Evolutionary conservation across 2,888 invertebrate genomes (phyloP).

Genomic region (Conus canariensis): DNA sequence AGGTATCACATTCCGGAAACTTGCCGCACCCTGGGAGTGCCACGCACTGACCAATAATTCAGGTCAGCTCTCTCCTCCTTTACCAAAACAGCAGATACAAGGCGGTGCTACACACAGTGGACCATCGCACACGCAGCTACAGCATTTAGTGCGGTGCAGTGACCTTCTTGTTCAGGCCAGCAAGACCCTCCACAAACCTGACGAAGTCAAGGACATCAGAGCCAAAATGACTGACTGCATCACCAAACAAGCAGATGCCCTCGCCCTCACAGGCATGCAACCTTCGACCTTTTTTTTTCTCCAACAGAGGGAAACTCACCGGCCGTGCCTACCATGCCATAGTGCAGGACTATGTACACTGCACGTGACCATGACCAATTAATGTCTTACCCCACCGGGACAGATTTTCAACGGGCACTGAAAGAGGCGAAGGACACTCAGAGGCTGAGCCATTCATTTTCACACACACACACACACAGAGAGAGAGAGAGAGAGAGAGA

Average conservation of each 20-base stretch:
- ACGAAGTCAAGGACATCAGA: too few relatives aligned
- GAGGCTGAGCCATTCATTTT: too few relatives aligned
- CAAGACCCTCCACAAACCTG: too few relatives aligned
- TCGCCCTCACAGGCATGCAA: background rate
- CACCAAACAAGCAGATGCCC: background rate
- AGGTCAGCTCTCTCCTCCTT: too few relatives aligned
- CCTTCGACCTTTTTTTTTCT: background rate
- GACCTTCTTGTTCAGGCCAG: background rate
- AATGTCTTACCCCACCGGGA: background rate
- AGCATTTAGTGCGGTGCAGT: background rate
- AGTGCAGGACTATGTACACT: background rate
- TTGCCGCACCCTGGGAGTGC: too few relatives aligned
- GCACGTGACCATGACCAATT: background rate
- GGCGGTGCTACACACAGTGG: background rate
- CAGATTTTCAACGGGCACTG: background rate
- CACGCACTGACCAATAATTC: too few relatives aligned
- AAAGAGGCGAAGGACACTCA: too few relatives aligned
- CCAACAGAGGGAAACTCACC: background rate
- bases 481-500: too few relatives aligned
- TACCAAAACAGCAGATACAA: background rate
- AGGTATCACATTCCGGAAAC: too few relatives aligned
- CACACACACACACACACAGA: too few relatives aligned
- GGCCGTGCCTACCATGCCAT: background rate
- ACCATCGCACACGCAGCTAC: background rate
- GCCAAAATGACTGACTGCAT: background rate